phyloP scores from a whole-genome alignment of 1,140 invertebrate genomes.

The Tetramorium alpestre region DNA sequence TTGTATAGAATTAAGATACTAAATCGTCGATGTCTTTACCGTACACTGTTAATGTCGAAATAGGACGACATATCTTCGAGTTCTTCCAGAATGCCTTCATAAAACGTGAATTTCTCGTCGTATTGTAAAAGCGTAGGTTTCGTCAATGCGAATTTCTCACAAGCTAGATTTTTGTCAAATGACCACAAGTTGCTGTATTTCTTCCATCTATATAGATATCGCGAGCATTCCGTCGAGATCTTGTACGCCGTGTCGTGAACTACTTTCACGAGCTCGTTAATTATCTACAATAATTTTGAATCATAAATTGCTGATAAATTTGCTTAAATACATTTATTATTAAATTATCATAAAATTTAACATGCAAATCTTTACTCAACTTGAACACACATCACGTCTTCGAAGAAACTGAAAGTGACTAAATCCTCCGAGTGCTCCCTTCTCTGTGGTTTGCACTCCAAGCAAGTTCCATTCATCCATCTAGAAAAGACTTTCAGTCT shows the following conservation, averaged over 20 bases:
- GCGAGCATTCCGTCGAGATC: slow-evolving; percentile 87
- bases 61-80: slow-evolving; percentile 87
- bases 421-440: slow-evolving; percentile 86
- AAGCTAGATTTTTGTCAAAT: slow-evolving; percentile 91
- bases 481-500: slow-evolving; percentile 91
- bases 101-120: slow-evolving; percentile 94
- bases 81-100: slow-evolving; percentile 91
- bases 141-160: slow-evolving; percentile 91
- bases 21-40: slow-evolving; percentile 75
- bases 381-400: slow-evolving; percentile 90
- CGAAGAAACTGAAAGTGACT: slow-evolving; percentile 90
- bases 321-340: background rate
- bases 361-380: slow-evolving; percentile 62
- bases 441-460: slow-evolving; percentile 89
- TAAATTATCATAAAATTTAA: background rate
- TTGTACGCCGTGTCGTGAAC: slow-evolving; percentile 89
- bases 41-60: slow-evolving; percentile 88
- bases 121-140: slow-evolving; percentile 91
- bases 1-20: background rate
- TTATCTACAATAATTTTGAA: slow-evolving; percentile 79
- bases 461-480: slow-evolving; percentile 94
- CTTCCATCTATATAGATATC: slow-evolving; percentile 91
- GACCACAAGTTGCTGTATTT: slow-evolving; percentile 93
- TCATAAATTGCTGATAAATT: background rate
- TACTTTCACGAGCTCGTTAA: slow-evolving; percentile 89